phyloP scores from a whole-genome alignment of 2,113 vertebrate species.

The Cyprinodon tularosa region DNA sequence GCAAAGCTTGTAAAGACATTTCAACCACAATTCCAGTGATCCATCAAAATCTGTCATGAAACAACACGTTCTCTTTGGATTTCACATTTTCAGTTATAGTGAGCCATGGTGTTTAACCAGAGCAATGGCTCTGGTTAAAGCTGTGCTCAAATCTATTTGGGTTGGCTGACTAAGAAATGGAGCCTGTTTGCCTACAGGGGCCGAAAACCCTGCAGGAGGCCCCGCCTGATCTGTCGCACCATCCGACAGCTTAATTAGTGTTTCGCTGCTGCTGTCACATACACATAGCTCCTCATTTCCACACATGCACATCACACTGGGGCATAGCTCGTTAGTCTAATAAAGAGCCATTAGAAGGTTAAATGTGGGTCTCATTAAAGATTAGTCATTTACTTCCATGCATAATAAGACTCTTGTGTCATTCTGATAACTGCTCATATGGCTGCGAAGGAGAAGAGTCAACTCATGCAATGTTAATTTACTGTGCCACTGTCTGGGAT shows the following conservation, averaged over 20 bases:
- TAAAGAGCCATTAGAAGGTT: conserved; percentile 77
- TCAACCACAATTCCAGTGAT: neutral
- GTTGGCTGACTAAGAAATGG: conserved; percentile 74
- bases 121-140: conserved; percentile 35
- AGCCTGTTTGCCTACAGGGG: conserved; percentile 73
- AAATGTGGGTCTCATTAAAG: conserved; percentile 76
- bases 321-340: conserved; percentile 72
- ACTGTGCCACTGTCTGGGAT: conserved; percentile 45
- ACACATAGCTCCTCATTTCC: conserved; percentile 16
- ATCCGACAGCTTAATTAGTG: conserved; percentile 77
- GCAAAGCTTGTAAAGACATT: neutral
- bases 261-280: conserved; percentile 62
- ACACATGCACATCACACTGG: conserved; percentile 50
- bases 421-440: conserved; percentile 64
- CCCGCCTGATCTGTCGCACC: conserved; percentile 68
- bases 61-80: conserved; percentile 27
- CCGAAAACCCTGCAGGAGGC: conserved; percentile 69
- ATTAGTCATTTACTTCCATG: conserved; percentile 74
- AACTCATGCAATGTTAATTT: conserved; percentile 55
- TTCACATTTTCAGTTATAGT: conserved; percentile 53
- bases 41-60: neutral
- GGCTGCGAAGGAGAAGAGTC: conserved; percentile 56
- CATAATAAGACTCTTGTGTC: conserved; percentile 70
- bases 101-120: conserved; percentile 47
- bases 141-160: conserved; percentile 67